Evolutionary conservation across 2,888 invertebrate genomes (phyloP).

Genomic region (Leucoma salicis): DNA sequence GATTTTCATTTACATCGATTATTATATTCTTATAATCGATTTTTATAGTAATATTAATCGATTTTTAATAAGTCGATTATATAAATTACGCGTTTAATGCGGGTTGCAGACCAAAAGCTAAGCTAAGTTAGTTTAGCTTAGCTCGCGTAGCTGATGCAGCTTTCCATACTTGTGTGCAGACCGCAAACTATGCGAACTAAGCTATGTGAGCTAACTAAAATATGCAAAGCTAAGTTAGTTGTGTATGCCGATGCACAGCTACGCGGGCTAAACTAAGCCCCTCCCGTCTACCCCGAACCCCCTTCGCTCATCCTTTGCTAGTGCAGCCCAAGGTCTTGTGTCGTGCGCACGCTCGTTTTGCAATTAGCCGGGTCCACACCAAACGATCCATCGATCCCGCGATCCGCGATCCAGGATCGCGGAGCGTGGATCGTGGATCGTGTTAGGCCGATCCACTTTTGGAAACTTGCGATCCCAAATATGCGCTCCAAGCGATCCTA

Average conservation of each 20-base stretch:
- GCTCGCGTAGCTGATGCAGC: constrained; percentile 18
- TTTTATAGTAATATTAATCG: too few relatives aligned
- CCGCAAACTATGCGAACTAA: constrained; percentile 15
- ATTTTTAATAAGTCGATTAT: too few relatives aligned
- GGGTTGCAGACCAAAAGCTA: constrained; percentile 17
- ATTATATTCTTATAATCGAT: too few relatives aligned
- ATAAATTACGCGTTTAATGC: too few relatives aligned
- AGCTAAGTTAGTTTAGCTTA: constrained; percentile 17
- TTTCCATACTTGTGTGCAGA: constrained; percentile 20
- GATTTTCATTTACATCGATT: too few relatives aligned
- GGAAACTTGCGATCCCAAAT: too few relatives aligned
- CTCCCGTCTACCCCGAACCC: constrained; percentile 20
- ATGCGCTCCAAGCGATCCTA: too few relatives aligned
- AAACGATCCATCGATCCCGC: too few relatives aligned
- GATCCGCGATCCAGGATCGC: too few relatives aligned
- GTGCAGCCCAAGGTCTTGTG: constrained; percentile 24
- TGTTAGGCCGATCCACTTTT: too few relatives aligned
- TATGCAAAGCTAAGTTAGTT: constrained; percentile 23
- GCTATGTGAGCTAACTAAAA: constrained; percentile 26
- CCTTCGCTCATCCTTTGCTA: constrained; percentile 14
- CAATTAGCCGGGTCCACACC: too few relatives aligned
- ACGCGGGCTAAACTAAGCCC: constrained; percentile 24
- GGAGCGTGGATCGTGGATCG: too few relatives aligned
- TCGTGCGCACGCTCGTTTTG: constrained; percentile 23
- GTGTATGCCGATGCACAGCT: constrained; percentile 27